phyloP scores from a whole-genome alignment of 2,888 invertebrate species.

The Stramonita haemastoma region DNA sequence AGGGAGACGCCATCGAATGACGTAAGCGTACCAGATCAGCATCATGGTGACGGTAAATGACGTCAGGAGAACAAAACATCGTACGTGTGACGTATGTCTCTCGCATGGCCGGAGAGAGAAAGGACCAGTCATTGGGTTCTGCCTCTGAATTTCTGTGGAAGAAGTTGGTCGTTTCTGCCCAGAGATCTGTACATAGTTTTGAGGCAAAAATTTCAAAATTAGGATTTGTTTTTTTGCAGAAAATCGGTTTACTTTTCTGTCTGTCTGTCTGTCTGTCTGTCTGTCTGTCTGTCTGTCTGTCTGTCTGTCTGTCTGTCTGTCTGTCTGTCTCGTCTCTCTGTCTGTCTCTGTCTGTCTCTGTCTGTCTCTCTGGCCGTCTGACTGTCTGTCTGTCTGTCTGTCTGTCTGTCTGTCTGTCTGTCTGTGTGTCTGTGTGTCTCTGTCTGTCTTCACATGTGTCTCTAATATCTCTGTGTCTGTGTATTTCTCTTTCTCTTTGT shows the following conservation, averaged over 20 bases:
- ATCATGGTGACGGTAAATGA: constrained; percentile 8
- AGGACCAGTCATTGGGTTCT: neutral
- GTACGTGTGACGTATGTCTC: neutral
- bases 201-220: neutral
- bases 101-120: neutral
- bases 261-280: neutral
- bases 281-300: neutral
- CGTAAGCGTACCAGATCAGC: neutral
- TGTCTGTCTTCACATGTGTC: no score
- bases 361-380: neutral
- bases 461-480: neutral
- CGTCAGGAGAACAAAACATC: constrained; percentile 3
- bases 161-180: neutral
- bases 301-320: neutral
- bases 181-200: neutral
- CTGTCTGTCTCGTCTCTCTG: neutral
- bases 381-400: neutral
- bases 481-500: neutral
- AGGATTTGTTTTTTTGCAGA: no score
- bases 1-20: neutral
- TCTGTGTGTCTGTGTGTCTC: neutral
- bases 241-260: no score
- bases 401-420: neutral
- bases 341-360: neutral
- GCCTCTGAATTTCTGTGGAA: neutral